Evolutionary conservation across 2,113 vertebrate genomes (phyloP).

Genomic region (Platysternon megacephalum): DNA sequence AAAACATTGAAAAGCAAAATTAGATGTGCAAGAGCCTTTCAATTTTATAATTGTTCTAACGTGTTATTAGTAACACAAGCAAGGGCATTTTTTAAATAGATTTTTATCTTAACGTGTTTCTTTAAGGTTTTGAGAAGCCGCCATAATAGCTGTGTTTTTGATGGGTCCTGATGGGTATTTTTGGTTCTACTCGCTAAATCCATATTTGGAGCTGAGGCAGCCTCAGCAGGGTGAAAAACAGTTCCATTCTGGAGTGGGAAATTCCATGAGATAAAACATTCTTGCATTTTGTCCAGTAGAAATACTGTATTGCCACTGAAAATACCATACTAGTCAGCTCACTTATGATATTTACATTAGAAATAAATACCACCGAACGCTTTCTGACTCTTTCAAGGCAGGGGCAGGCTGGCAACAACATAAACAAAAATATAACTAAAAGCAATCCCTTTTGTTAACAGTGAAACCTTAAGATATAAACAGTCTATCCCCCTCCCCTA

Average conservation of each 20-base stretch:
- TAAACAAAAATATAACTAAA: not conserved
- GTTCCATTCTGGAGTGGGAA: conserved; percentile 72
- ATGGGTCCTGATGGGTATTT: conserved; percentile 46
- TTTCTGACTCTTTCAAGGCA: not conserved
- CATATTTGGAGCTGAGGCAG: conserved; percentile 62
- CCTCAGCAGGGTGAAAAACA: conserved; percentile 52
- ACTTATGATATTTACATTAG: conserved; percentile 21
- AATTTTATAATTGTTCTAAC: not conserved
- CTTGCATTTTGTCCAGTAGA: conserved; percentile 72
- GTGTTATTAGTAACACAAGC: not conserved
- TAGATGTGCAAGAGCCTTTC: not conserved
- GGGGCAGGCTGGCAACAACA: not conserved
- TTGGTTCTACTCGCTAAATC: conserved; percentile 68
- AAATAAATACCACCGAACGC: conserved; percentile 41
- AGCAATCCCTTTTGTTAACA: not conserved
- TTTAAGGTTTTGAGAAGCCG: conserved; percentile 43
- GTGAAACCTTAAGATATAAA: not conserved
- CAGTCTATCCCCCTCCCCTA: not conserved
- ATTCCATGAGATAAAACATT: conserved; percentile 76
- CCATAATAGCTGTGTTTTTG: conserved; percentile 26
- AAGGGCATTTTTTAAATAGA: not conserved
- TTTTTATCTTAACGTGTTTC: not conserved
- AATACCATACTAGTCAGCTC: conserved; percentile 50
- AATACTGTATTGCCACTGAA: conserved; percentile 68
- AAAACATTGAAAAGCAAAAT: not conserved